phyloP scores from a whole-genome alignment of 2,113 vertebrate species.

The Gymnorhina tibicen region DNA sequence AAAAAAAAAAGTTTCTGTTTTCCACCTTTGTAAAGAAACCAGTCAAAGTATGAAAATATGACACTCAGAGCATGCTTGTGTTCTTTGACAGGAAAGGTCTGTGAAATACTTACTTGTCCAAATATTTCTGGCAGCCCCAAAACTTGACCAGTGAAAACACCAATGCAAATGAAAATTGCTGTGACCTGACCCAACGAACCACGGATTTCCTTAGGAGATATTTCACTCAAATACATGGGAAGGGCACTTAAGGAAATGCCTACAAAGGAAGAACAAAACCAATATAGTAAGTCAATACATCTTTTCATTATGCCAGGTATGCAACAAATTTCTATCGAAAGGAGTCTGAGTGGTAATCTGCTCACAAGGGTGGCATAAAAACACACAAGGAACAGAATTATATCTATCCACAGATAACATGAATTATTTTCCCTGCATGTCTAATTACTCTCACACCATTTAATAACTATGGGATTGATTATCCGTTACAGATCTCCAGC shows the following conservation, averaged over 20 bases:
- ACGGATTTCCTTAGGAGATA: conserved; percentile 86
- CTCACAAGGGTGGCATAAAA: neutral
- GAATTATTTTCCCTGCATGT: neutral
- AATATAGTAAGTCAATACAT: neutral
- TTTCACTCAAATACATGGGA: conserved; percentile 94
- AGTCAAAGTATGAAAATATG: neutral
- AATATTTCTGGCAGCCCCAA: conserved; percentile 90
- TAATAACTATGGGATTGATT: neutral
- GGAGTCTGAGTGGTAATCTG: neutral
- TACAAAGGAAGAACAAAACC: neutral
- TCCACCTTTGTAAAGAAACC: neutral
- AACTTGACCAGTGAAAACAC: conserved; percentile 88
- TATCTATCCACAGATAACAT: neutral
- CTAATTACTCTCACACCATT: neutral
- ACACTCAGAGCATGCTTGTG: neutral
- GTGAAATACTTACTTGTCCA: conserved; percentile 80
- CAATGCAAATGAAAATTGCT: conserved; percentile 90
- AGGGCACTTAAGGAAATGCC: conserved; percentile 89
- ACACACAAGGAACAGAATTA: neutral
- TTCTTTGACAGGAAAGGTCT: neutral
- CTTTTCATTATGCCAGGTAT: neutral
- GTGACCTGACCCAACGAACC: conserved; percentile 91
- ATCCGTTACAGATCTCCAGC: neutral
- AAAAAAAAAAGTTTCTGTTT: neutral
- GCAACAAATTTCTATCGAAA: neutral